Evolutionary conservation across 2,888 invertebrate species (phyloP), one percentile per base, ranked within the genome.

Genomic region (Macaria liturata): DNA sequence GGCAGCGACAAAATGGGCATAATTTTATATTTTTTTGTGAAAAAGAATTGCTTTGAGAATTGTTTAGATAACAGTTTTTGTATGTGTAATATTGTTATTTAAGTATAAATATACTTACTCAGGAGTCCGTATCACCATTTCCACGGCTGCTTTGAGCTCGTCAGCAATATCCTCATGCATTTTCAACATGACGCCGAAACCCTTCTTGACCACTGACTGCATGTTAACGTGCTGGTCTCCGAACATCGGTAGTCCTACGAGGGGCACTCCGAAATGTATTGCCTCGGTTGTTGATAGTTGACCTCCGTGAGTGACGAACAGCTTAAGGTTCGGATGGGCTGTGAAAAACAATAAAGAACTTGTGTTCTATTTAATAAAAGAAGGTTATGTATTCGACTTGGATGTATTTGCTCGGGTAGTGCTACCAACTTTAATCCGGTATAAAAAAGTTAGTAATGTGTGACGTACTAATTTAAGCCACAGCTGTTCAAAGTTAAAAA

Each of bases 291-390:
- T 84, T 0, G 88, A 88, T 0, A 88, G 66, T 49, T 78, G 83
- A 7, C 88, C 88, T n/a, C 88, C 88, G 34, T 88, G 88, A 0
- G 86, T 83, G 32, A 88, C 78, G 63, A 88, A 88, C 2, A 87
- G 53, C 42, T 75, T 82, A 1, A 80, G 49, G 43, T 87, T 88
- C 0, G 80, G 78, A 60, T 84, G 84, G 0, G 79, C 85, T 86
- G 72, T 60, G 20, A 20, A 20, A 20, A 20, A 20, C 2, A 20
- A 20, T 20, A 20, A 20, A 20, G 1, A 20, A 20, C 20, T 20
- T 20, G 20, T 20, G 20, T 1, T 20, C 20, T 20, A 20, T 20
- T 20, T 20, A 1, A 20, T 20, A 20, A 20, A 20, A 20, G 20
- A 2, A 20, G 20, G 20, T 20, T 20, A 20, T 20, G 20, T 20